Evolutionary conservation across 2,797 vertebrate species (phyloP), one percentile per base, ranked within the genome.

Genomic region (Xenentodon cancila): DNA sequence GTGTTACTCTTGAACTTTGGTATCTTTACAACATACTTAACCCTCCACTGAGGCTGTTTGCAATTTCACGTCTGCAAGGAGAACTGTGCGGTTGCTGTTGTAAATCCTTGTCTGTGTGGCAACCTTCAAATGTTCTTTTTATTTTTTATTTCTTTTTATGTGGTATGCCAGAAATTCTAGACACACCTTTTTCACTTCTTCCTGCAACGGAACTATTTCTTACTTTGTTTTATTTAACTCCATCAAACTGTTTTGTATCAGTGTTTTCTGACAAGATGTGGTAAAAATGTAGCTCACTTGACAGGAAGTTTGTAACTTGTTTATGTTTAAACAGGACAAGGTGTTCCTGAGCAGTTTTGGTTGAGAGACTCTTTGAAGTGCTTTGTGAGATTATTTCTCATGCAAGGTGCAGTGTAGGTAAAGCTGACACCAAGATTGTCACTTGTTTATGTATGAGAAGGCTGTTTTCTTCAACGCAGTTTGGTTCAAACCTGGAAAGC

Each of bases 21-120:
- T 73, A 71, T 80, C 78, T 86, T 88, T 87, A 82, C 75, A 83
- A 78, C 82, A 87, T 70, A 58, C n/a, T 37, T 51, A 51, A 45
- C 48, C 65, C 68, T 81, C 46, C 54, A 61, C 46, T 66, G 56
- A 53, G 58, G 69, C 61, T 73, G 58, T 30, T 79, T 72, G 68
- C 54, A 56, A 42, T 68, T 65, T 70, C 71, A 62, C 34, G 19
- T 74, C 68, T 59, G 53, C 15, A 50, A 55, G 46, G 59, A 59
- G 53, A 55, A 55, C 32, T 71, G 16, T 57, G 59, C 64, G 56
- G 77, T 70, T 64, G 52, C 43, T 44, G 18, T 58, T 52, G 53
- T 22, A n/a, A 32, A 45, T 27, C 9, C 15, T 16, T 32, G 59
- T 44, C 43, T 65, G 43, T 73, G 64, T 19, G 56, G 68, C 56